These are phyloP conservation scores for Myotis daubentonii DNA, from an alignment of 2,797 vertebrate species.

Conservation along the genomic window DNA sequence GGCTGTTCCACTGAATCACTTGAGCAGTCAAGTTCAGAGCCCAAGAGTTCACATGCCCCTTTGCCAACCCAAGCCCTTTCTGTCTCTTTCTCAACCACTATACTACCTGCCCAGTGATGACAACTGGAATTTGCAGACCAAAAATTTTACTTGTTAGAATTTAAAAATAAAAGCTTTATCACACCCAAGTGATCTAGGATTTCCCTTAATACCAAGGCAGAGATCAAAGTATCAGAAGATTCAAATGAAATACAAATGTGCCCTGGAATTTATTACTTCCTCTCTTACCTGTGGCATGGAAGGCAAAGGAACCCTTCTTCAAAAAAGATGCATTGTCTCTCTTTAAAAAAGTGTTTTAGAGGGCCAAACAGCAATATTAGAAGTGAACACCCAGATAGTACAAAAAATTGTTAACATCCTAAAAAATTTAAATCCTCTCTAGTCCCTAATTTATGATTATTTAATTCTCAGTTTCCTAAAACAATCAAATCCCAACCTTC, in stretches of 20 bases:
- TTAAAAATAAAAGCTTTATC: slow-evolving; percentile 16
- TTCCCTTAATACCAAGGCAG: slow-evolving; percentile 30
- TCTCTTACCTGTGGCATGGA: slow-evolving; percentile 8
- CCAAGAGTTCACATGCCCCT: not conserved
- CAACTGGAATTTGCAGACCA: slow-evolving; percentile 1
- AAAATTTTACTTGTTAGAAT: slow-evolving; percentile 21
- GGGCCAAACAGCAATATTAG: not conserved
- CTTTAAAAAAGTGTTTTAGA: not conserved
- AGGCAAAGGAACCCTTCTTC: not conserved
- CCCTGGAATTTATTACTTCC: slow-evolving; percentile 28
- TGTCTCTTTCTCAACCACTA: not conserved
- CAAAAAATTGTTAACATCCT: not conserved
- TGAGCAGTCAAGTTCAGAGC: slow-evolving; percentile 21
- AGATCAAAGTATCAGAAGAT: not conserved
- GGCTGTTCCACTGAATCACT: slow-evolving; percentile 62
- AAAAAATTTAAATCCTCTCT: not conserved
- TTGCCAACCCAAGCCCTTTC: slow-evolving; percentile 29
- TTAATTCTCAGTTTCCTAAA: slow-evolving; percentile 43
- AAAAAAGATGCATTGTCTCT: not conserved
- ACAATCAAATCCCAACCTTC: not conserved
- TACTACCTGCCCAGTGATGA: not conserved
- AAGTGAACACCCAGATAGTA: not conserved
- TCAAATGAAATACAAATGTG: slow-evolving; percentile 12
- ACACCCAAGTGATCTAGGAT: not conserved
- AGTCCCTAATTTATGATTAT: slow-evolving; percentile 6